phyloP scores from a whole-genome alignment of 2,888 invertebrate genomes.

The Cyclophora albipunctata region DNA sequence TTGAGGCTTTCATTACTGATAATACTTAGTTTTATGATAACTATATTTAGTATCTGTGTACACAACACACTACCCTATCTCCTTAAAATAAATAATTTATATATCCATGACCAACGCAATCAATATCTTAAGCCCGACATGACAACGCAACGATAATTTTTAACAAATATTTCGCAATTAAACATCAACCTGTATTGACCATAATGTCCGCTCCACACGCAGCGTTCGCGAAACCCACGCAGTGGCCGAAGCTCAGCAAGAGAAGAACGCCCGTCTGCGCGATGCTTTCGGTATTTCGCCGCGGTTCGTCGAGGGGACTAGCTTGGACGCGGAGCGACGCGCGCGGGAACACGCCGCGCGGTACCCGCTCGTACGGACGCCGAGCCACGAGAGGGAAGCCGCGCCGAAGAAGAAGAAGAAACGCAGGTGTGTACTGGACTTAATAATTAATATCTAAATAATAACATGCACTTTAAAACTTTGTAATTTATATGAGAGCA shows the following conservation, averaged over 20 bases:
- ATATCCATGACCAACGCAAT: too few species aligned
- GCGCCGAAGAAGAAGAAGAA: constrained; percentile 81
- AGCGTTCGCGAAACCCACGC: constrained; percentile 97
- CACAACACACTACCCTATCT: too few species aligned
- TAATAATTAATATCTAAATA: background rate
- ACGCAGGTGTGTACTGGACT: constrained; percentile 75
- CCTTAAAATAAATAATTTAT: too few species aligned
- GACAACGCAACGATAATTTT: too few species aligned
- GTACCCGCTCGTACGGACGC: constrained; percentile 86
- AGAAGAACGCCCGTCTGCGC: constrained; percentile 93
- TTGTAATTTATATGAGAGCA: background rate
- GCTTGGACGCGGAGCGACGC: constrained; percentile 86
- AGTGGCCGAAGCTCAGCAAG: constrained; percentile 95
- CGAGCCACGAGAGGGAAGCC: constrained; percentile 78
- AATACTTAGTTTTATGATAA: constrained; percentile 1
- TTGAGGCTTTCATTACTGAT: constrained; percentile 11
- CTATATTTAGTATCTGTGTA: too few species aligned
- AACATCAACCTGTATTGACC: too few species aligned
- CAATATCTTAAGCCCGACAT: too few species aligned
- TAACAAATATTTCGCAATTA: too few species aligned
- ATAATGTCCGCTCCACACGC: too few species aligned
- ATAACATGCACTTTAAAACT: background rate
- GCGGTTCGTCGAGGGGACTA: constrained; percentile 94
- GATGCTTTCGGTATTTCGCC: constrained; percentile 97
- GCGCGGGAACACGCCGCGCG: constrained; percentile 70